Conservation (phyloP, 2,113 vertebrate species). For the Nerophis ophidion region DNA sequence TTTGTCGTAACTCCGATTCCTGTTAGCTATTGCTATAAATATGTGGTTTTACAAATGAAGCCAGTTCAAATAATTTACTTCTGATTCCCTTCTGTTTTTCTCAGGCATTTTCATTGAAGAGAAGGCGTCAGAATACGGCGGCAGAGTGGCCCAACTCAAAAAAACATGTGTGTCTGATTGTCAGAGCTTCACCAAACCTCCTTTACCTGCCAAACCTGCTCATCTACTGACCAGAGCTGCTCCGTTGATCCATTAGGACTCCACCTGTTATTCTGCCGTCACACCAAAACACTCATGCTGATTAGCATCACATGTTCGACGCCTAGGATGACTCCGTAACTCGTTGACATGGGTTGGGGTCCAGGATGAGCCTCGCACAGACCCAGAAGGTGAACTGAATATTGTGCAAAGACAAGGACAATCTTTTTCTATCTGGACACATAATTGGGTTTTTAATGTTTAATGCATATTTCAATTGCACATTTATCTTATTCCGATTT, state of each 20-base stretch:
- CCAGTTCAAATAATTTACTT: too few relatives aligned
- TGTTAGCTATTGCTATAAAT: not conserved
- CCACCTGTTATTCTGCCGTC: not conserved
- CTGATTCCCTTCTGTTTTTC: not conserved
- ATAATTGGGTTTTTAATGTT: not conserved
- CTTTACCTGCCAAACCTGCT: slow-evolving; percentile 54
- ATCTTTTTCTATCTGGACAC: not conserved
- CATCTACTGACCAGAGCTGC: slow-evolving; percentile 42
- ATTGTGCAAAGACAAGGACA: not conserved
- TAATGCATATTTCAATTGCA: too few relatives aligned
- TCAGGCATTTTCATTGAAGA: slow-evolving; percentile 14
- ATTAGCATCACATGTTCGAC: not conserved
- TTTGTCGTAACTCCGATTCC: too few relatives aligned
- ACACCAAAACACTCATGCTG: slow-evolving; percentile 9
- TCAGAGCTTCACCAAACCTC: slow-evolving; percentile 34
- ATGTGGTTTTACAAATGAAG: not conserved
- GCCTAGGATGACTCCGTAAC: not conserved
- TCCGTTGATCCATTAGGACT: slow-evolving; percentile 18
- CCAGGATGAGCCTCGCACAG: slow-evolving; percentile 19
- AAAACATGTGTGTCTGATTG: slow-evolving; percentile 37
- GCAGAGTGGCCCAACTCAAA: slow-evolving; percentile 53
- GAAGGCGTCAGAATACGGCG: slow-evolving; percentile 6
- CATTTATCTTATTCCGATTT: too few relatives aligned
- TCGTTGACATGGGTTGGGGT: not conserved
- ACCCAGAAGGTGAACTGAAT: slow-evolving; percentile 12